Percentiles rank a stretch among this genome's conserved stretches.
Conservation (phyloP, 2,888 invertebrate genomes). For the Nymphalis polychloros region DNA sequence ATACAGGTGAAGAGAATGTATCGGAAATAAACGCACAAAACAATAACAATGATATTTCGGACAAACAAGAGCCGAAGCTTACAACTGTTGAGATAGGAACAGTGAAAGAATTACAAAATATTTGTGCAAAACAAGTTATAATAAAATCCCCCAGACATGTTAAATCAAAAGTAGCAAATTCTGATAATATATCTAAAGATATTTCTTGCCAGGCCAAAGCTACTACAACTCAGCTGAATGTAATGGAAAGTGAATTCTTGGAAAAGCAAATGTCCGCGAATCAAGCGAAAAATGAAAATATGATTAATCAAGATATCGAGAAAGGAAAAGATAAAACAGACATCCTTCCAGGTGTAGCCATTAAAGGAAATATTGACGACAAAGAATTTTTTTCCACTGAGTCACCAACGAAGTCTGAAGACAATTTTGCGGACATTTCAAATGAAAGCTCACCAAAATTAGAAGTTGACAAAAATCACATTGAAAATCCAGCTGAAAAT, state of each 20-base stretch:
- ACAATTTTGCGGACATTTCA: conserved; percentile 68
- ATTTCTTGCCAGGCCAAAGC: conserved; percentile 59
- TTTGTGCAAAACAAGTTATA: conserved; percentile 65
- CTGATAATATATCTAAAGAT: conserved; percentile 43
- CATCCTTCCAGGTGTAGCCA: conserved; percentile 5
- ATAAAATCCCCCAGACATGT: conserved; percentile 61
- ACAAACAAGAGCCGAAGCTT: conserved; percentile 37
- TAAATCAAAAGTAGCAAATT: conserved; percentile 43
- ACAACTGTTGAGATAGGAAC: conserved; percentile 64
- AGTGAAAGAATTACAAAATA: conserved; percentile 66
- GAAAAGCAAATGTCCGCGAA: conserved; percentile 57
- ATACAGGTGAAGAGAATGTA: conserved; percentile 39
- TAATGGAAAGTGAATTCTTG: conserved; percentile 70
- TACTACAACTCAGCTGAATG: conserved; percentile 62
- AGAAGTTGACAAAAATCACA: conserved; percentile 31
- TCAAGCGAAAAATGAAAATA: conserved; percentile 63
- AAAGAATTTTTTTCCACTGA: conserved; percentile 48
- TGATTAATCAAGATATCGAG: conserved; percentile 61
- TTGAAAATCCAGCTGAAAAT: conserved; percentile 10
- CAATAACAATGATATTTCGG: conserved; percentile 36
- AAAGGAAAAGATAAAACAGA: conserved; percentile 35
- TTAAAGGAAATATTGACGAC: conserved; percentile 40
- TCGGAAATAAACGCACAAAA: conserved; percentile 18
- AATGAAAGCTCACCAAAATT: conserved; percentile 62
- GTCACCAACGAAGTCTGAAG: conserved; percentile 66